Conservation (phyloP, 1,140 invertebrate species). For the Papilio dardanus region DNA sequence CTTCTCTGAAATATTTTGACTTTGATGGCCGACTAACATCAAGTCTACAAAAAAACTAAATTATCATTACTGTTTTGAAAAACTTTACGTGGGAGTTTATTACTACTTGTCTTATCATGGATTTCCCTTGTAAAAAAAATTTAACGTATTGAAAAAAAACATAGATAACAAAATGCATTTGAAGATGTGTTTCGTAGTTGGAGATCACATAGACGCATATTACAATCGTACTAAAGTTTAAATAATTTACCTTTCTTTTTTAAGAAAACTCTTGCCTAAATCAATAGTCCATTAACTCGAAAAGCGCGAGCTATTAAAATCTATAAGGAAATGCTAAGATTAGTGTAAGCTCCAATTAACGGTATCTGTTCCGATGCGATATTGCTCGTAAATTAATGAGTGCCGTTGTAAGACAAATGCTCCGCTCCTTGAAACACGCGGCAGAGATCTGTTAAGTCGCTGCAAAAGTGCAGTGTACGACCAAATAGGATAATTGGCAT, state of each 20-base stretch:
- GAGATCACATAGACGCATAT: too few species aligned
- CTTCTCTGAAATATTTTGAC: background rate
- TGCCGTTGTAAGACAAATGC: constrained; percentile 72
- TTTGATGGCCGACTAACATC: background rate
- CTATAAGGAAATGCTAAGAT: constrained; percentile 58
- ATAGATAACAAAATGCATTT: too few species aligned
- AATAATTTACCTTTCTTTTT: background rate
- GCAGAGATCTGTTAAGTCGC: constrained; percentile 44
- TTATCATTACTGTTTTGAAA: too few species aligned
- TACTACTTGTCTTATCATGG: background rate
- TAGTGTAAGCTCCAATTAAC: constrained; percentile 67
- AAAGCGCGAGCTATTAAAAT: constrained; percentile 50
- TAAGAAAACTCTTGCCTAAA: background rate
- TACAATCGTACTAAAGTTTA: background rate
- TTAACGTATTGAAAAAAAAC: too few species aligned
- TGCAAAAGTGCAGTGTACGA: constrained; percentile 40
- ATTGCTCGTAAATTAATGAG: constrained; percentile 72
- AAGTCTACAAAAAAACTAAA: background rate
- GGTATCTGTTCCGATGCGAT: constrained; percentile 63
- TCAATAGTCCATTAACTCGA: constrained; percentile 16
- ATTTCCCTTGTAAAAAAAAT: too few species aligned
- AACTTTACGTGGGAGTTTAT: background rate
- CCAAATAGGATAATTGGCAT: constrained; percentile 7
- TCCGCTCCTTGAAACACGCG: constrained; percentile 58
- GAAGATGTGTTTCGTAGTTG: too few species aligned